Conservation (phyloP, 2,888 invertebrate genomes). For the Ametastegia equiseti region DNA sequence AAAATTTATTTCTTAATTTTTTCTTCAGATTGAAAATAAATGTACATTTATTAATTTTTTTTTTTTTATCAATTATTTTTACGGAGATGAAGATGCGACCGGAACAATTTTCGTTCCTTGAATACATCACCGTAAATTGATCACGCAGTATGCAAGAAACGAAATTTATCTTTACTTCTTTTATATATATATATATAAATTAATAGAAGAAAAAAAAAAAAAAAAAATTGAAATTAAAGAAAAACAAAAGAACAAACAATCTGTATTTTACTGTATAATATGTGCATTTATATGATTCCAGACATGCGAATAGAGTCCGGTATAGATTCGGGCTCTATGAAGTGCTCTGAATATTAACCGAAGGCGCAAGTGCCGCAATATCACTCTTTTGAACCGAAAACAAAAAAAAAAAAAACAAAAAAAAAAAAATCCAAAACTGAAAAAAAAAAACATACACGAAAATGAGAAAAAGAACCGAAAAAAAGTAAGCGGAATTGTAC, state of each 20-base stretch:
- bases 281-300: conserved; percentile 75
- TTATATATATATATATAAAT: no score
- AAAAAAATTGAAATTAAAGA: conserved; percentile 51
- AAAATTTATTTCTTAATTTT: conserved; percentile 36
- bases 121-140: conserved; percentile 56
- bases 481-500: conserved; percentile 25
- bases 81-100: neutral
- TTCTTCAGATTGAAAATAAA: no score
- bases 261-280: conserved; percentile 73
- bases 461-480: conserved; percentile 1
- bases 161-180: conserved; percentile 15
- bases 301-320: conserved; percentile 73
- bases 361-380: conserved; percentile 57
- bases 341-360: conserved; percentile 63
- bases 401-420: conserved; percentile 43
- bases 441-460: conserved; percentile 2
- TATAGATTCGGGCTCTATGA: conserved; percentile 71
- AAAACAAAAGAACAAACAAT: conserved; percentile 53
- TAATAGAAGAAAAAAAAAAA: conserved; percentile 48
- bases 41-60: no score
- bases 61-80: neutral
- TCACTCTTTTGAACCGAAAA: neutral
- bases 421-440: conserved; percentile 52
- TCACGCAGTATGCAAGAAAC: conserved; percentile 69
- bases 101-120: conserved; percentile 18